Evolutionary conservation across 2,113 vertebrate genomes (phyloP).

Genomic region (Anthoscopus minutus): DNA sequence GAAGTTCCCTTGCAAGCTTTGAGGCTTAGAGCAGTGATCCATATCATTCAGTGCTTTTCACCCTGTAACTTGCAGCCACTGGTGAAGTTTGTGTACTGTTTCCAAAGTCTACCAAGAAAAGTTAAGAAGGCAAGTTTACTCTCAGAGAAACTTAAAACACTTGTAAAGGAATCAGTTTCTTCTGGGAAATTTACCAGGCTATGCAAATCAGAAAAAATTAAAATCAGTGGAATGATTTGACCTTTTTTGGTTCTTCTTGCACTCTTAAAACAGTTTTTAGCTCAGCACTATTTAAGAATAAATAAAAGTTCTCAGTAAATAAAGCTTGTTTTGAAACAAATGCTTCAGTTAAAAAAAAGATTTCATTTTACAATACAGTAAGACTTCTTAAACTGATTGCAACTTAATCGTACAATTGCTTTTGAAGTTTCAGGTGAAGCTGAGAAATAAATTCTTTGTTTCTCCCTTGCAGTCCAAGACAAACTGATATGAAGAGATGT

Average conservation of each 20-base stretch:
- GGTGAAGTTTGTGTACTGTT: not conserved
- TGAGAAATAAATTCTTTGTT: slow-evolving; percentile 29
- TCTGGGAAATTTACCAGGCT: not conserved
- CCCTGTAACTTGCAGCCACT: not conserved
- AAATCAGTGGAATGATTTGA: not conserved
- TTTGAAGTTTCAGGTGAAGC: slow-evolving; percentile 23
- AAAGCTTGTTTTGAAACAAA: not conserved
- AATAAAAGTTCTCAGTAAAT: not conserved
- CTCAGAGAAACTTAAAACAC: not conserved
- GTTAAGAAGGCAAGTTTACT: not conserved
- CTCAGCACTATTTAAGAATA: not conserved
- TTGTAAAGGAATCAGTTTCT: not conserved
- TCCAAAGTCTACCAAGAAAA: not conserved
- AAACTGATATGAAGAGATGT: not conserved
- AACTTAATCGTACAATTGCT: slow-evolving; percentile 8
- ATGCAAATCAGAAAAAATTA: not conserved
- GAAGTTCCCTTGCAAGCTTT: not conserved
- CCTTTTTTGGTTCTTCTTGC: not conserved
- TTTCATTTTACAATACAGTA: not conserved
- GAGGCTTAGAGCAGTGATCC: not conserved
- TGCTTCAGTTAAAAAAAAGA: not conserved
- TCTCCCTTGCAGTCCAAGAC: not conserved
- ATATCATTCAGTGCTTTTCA: not conserved
- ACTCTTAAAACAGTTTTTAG: not conserved
- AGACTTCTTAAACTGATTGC: not conserved